Conservation (phyloP, 2,113 vertebrate species). For the Labrus mixtus region DNA sequence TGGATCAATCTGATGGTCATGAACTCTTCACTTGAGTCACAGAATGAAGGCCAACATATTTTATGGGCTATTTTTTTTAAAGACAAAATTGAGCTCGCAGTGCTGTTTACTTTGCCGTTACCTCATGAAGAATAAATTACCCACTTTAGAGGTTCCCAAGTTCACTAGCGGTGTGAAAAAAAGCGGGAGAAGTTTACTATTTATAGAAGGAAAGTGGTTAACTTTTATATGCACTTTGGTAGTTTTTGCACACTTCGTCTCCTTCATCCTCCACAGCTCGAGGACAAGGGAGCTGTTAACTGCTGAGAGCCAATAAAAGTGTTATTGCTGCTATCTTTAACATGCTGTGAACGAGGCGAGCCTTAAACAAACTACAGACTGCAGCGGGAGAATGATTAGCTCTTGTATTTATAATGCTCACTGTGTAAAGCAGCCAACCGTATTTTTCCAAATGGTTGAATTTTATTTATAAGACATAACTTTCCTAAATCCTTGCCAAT, state of each 20-base stretch:
- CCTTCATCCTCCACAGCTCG: conserved; percentile 80
- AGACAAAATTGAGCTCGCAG: conserved; percentile 58
- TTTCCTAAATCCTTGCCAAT: conserved; percentile 79
- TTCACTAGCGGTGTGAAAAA: conserved; percentile 62
- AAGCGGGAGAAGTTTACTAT: conserved; percentile 74
- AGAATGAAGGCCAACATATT: conserved; percentile 62
- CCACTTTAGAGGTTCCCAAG: conserved; percentile 74
- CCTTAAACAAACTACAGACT: conserved; percentile 86
- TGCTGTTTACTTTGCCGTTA: conserved; percentile 69
- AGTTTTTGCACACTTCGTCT: conserved; percentile 80
- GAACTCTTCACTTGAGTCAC: conserved; percentile 58
- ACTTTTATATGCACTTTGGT: conserved; percentile 81
- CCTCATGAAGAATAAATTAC: conserved; percentile 80
- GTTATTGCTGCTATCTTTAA: conserved; percentile 87
- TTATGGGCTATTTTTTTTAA: conserved; percentile 53
- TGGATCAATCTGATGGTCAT: conserved; percentile 68
- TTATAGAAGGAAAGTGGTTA: conserved; percentile 82
- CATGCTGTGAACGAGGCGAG: conserved; percentile 83
- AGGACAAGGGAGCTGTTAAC: conserved; percentile 83
- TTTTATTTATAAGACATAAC: conserved; percentile 83
- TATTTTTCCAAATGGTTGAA: conserved; percentile 80
- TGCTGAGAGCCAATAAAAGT: conserved; percentile 84
- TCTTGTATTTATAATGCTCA: conserved; percentile 81
- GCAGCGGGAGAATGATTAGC: conserved; percentile 85
- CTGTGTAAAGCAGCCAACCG: conserved; percentile 76